Percentiles rank a stretch among this genome's conserved stretches.
Conservation (phyloP, 1,140 invertebrate genomes). For the Delia radicum region DNA sequence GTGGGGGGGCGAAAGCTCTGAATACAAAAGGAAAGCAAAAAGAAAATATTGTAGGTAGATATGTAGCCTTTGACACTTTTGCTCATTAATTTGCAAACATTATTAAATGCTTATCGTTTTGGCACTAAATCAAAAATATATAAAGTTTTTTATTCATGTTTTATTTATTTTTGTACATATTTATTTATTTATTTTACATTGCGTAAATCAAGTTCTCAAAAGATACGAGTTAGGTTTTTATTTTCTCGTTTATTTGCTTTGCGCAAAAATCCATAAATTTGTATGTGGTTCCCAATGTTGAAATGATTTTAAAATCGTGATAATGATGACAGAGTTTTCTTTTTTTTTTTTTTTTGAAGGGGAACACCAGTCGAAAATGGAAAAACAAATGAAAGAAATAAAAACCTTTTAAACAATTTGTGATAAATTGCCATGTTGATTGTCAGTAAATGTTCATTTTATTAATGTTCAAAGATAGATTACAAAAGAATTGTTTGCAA, state of each 20-base stretch:
- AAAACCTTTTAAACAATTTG: background rate
- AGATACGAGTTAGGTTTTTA: background rate
- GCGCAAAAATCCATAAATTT: background rate
- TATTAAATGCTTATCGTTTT: background rate
- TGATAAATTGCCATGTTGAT: background rate
- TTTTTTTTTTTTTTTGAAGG: background rate
- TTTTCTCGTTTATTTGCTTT: background rate
- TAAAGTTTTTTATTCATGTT: background rate
- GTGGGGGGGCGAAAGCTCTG: background rate
- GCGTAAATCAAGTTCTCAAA: background rate
- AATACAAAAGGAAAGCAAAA: background rate
- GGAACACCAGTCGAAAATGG: background rate
- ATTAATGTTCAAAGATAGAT: background rate
- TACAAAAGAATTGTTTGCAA: background rate
- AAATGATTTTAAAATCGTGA: background rate
- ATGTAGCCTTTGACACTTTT: background rate
- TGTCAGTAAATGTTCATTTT: constrained; percentile 1
- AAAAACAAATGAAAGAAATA: background rate
- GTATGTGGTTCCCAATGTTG: background rate
- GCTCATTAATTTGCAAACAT: background rate
- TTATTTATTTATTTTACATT: background rate
- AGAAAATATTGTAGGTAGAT: background rate
- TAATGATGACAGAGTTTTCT: background rate
- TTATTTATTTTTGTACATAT: background rate
- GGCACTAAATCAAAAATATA: background rate